Percentiles rank a stretch among this genome's conserved stretches.
These are phyloP conservation scores for Galeopsomyia nigrocyanea DNA, from an alignment of 2,888 invertebrate genomes.

Conservation along the genomic window DNA sequence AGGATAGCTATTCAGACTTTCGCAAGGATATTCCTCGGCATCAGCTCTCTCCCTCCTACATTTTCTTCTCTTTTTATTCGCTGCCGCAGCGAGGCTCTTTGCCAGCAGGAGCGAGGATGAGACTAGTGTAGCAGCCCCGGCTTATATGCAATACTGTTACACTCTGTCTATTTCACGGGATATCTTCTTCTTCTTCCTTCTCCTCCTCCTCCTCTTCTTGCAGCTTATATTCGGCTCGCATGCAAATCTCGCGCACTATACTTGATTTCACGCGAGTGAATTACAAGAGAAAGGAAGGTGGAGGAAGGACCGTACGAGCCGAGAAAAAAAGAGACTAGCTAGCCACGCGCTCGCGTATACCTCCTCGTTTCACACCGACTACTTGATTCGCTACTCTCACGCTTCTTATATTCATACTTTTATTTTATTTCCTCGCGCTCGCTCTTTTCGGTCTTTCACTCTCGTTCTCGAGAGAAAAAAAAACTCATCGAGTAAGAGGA, in stretches of 20 bases:
- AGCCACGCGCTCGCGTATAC: constrained; percentile 19
- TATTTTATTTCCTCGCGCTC: constrained; percentile 2
- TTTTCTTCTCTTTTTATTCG: constrained; percentile 6
- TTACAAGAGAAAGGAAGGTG: constrained; percentile 47
- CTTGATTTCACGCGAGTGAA: constrained; percentile 63
- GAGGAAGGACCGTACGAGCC: constrained; percentile 8
- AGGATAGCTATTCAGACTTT: constrained; percentile 48
- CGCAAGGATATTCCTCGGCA: constrained; percentile 47
- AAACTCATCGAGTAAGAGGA: constrained; percentile 39
- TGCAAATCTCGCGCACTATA: constrained; percentile 64
- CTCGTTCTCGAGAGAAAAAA: background rate
- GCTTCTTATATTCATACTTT: constrained; percentile 14
- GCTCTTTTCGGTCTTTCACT: background rate
- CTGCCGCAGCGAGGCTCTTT: constrained; percentile 1
- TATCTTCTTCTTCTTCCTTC: constrained; percentile 50
- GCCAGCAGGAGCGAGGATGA: constrained; percentile 11
- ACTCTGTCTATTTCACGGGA: constrained; percentile 56
- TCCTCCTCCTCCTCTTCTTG: constrained; percentile 41
- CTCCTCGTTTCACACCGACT: constrained; percentile 15
- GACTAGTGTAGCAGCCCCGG: constrained; percentile 31
- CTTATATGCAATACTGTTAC: constrained; percentile 62
- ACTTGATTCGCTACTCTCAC: constrained; percentile 8
- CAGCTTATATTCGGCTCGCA: constrained; percentile 65
- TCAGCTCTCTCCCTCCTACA: constrained; percentile 20
- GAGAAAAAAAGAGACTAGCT: constrained; percentile 52